Conservation (phyloP, 2,113 vertebrate species). For the Melospiza georgiana region DNA sequence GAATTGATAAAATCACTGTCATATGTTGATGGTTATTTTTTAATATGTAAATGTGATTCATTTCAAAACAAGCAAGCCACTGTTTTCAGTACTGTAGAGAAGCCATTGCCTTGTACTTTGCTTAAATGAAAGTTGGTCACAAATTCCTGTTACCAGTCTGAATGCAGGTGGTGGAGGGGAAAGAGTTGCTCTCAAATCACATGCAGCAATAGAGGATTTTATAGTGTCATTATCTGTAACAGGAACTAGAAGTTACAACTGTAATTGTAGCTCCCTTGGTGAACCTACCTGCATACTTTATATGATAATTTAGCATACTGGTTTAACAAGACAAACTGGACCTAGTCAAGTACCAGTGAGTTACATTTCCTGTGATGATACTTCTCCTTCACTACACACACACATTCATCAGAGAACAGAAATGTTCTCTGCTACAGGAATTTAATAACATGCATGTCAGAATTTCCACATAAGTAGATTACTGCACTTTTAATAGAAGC, state of each 20-base stretch:
- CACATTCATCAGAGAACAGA: not conserved
- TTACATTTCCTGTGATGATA: not conserved
- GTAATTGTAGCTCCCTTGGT: not conserved
- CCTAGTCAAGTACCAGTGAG: not conserved
- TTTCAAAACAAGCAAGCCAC: not conserved
- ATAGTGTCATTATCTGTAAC: not conserved
- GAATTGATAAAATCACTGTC: not conserved
- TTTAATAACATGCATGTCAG: not conserved
- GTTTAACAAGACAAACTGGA: constrained; percentile 26
- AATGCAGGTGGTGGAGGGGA: not conserved
- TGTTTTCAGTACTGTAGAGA: not conserved
- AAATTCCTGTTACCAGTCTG: not conserved
- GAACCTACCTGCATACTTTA: not conserved
- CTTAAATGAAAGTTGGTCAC: not conserved
- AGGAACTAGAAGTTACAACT: not conserved
- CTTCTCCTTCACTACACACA: not conserved
- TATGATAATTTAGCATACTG: not conserved
- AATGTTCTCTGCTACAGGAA: not conserved
- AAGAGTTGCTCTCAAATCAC: not conserved
- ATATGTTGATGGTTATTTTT: not conserved
- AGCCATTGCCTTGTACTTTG: not conserved
- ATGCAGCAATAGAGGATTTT: not conserved
- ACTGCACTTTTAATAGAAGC: not conserved
- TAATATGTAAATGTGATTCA: not conserved
- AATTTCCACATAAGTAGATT: not conserved